Percentiles rank a stretch among this genome's conserved stretches.
Evolutionary conservation across 1,140 invertebrate genomes (phyloP).

Genomic region (Zaprionus gabonicus): DNA sequence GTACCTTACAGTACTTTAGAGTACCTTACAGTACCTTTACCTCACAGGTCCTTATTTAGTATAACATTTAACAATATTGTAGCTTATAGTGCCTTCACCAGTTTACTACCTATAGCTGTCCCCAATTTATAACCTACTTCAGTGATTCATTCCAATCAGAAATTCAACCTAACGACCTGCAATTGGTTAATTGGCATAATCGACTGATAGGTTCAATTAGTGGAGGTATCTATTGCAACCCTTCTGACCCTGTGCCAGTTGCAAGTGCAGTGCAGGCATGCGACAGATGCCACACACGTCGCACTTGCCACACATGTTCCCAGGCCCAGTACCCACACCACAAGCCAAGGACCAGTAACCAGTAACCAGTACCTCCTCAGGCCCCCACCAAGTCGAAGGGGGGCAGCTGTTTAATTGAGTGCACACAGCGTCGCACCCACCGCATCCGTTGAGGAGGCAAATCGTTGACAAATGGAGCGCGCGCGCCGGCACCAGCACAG

Average conservation of each 20-base stretch:
- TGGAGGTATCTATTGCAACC: too few relatives aligned
- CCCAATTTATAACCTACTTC: too few relatives aligned
- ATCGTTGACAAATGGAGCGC: conserved; percentile 69
- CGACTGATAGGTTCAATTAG: background rate
- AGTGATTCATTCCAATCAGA: too few relatives aligned
- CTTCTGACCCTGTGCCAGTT: background rate
- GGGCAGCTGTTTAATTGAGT: conserved; percentile 66
- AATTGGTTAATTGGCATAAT: background rate
- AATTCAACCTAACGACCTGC: too few relatives aligned
- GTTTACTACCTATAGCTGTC: too few relatives aligned
- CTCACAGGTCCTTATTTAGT: too few relatives aligned
- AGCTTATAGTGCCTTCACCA: too few relatives aligned
- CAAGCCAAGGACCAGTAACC: too few relatives aligned
- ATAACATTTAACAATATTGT: too few relatives aligned
- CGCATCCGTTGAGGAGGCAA: conserved; percentile 28
- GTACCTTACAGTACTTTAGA: too few relatives aligned
- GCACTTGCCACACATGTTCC: background rate
- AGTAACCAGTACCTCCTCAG: background rate
- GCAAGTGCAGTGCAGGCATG: background rate
- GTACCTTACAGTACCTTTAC: too few relatives aligned
- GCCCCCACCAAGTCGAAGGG: background rate
- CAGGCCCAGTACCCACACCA: background rate
- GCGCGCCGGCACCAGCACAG: conserved; percentile 25
- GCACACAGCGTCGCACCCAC: conserved; percentile 53
- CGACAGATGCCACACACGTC: background rate